Base-by-base conservation (phyloP, 2,113 vertebrate genomes). In the Lanius ludovicianus region DNA sequence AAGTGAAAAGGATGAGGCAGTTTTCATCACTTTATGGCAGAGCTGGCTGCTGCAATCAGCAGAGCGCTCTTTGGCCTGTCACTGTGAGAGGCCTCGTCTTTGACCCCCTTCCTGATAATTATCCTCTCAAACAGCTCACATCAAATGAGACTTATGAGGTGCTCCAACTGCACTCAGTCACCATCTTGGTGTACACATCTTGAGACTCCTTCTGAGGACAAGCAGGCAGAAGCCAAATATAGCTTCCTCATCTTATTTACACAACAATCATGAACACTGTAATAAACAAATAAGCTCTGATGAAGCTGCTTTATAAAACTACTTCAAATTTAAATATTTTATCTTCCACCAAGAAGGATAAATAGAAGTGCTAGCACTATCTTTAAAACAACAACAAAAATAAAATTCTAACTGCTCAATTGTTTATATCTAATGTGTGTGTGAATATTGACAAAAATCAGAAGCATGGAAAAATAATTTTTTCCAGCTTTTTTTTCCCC, bases 251-350 rank as follows among this genome's bases (percentile, higher is more conserved):
- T 80, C 96, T 92, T 96, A 97, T 96, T 96, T 96, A 94, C 78
- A 96, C 95, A 93, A 95, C 85, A 96, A 83, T 96, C 90, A 91
- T 73, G 67, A 96, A 67, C 55, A 64, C 92, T 93, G 71, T 94
- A 91, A 95, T 96, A 96, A 97, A 93, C 79, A 93, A 96, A 91
- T 94, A 94, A 96, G 84, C 78, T 84, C 71, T 95, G 96, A 97
- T 94, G 90, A 95, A 84, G 59, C 75, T 75, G 88, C 92, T 96
- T 96, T 95, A 91, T 96, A 56, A 85, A 91, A 97, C 88, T 83
- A 88, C 90, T 93, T 94, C 70, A 90, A 50, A 97, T 93, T 93
- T 95, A 95, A 96, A 91, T 94, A 81, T 86, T 94, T 94, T 88
- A 70, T 94, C 64, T 84, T 77, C 64, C 52, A 81, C 30, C 19